Base-by-base conservation (phyloP, 2,888 invertebrate species). In the Hydraecia micacea region DNA sequence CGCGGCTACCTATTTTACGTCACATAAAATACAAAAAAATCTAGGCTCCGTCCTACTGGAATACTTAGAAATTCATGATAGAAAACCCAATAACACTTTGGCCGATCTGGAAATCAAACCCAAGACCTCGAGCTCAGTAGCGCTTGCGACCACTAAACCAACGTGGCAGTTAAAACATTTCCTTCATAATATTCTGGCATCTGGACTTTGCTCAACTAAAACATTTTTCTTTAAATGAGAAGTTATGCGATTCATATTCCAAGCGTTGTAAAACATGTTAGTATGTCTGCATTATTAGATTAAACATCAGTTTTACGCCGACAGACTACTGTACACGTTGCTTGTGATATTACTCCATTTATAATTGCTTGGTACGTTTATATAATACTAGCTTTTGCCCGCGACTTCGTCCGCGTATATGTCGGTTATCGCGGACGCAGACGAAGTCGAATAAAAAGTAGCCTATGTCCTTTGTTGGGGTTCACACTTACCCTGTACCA, bases 271-370 rank as follows among this genome's bases (percentile, higher is more conserved):
- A 73, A 82, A 60, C 32, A 15, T 60, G 79, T 81, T 67, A 49
- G 70, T 49, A 70, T 62, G 66, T 85, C 69, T 73, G 81, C 73
- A 67, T 79, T 79, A 82, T 82, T 73, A 69, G 60, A 66, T 84
- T 70, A 60, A 69, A 79, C 39, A 77, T 52, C 55, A 55, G 63
- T 73, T 79, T 84, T 39, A 63, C 46, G 62, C 15, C 62, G 66
- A 18, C 73, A 70, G 73, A 73, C 46, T n/a, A 39, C 39, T 70
- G 80, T 84, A 67, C 79, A 70, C 63, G 80, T 73, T n/a, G 3
- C 52, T 36, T 18, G 25, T 66, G 28, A 28, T 79, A 66, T 66
- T 69, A 73, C 62, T 73, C 46, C 52, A 62, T 79, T 63, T 73
- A 71, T 73, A 28, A 81, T 60, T 81, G 58, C 46, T 42, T 67